Evolutionary conservation across 2,113 vertebrate genomes (phyloP), one percentile per base, ranked within the genome.

Genomic region (Pomatostomus ruficeps): DNA sequence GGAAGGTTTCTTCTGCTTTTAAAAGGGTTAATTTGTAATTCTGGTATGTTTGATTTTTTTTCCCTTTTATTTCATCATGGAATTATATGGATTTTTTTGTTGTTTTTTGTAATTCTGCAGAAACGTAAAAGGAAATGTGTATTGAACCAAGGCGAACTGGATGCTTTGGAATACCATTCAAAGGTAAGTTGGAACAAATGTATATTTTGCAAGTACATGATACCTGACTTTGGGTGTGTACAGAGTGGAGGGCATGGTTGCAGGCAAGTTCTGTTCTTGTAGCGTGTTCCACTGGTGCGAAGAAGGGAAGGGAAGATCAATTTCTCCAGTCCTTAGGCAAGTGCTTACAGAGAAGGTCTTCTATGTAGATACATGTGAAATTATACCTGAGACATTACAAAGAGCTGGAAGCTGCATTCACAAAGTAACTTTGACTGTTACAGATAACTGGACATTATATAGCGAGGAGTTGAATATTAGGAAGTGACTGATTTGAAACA

Each of bases 131-230:
- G 98, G 43, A 98, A 98, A 88, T 96, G 54, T 93, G 93, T 96
- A 45, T 98, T 99, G 75, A 99, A 99, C 97, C 98, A 99, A 95
- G 99, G 99, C 10, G 99, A 99, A 93, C 78, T 98, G 49, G 98
- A 99, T 96, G 98, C 98, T 23, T 97, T 98, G 88, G 97, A 97
- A 81, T 99, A 99, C 82, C 99, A 99, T 88, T 96, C 97, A 85
- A 99, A 98, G 98, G 99, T 99, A 94, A 67, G 75, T 70, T 20
- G 76, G 76, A 96, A 77, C 19, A 55, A 49, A 42, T 2, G 3
- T 61, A 0, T 35, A 3, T 73, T 78, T 68, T 40, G 15, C 7
- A 42, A 38, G 22, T 68, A 33, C 6, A 0, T 13, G 17, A 10
- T 59, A 6, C 13, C 45, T 89, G 31, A 14, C 31, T 71, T 40